These are phyloP conservation scores for Hartigia nigra DNA, from an alignment of 2,888 invertebrate species.

Conservation along the genomic window DNA sequence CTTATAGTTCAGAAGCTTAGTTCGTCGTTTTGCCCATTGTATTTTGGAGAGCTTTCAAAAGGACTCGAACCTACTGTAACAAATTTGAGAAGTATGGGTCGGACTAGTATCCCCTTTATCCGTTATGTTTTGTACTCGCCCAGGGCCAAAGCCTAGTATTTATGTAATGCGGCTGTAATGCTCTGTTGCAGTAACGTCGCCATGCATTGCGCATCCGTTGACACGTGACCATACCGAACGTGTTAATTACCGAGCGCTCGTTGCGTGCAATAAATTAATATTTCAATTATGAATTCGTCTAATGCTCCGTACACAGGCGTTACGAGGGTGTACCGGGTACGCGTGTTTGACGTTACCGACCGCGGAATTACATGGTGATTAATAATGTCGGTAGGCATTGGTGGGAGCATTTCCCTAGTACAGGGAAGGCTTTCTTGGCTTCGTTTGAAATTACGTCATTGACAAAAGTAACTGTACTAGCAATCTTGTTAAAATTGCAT, in stretches of 20 bases:
- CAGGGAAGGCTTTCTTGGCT: no score
- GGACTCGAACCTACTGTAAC: no score
- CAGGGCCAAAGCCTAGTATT: conserved; percentile 55
- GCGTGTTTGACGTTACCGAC: not conserved
- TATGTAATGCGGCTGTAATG: conserved; percentile 53
- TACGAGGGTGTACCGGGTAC: not conserved
- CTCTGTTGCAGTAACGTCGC: conserved; percentile 48
- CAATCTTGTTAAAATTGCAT: not conserved
- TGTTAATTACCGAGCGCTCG: conserved; percentile 58
- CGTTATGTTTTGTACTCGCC: conserved; percentile 51
- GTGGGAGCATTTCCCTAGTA: no score
- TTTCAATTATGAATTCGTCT: conserved; percentile 59
- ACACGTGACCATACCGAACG: conserved; percentile 50
- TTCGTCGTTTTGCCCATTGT: not conserved
- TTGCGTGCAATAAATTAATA: conserved; percentile 61
- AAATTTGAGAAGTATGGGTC: no score
- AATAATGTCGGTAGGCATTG: not conserved
- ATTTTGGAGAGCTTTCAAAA: not conserved
- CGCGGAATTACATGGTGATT: not conserved
- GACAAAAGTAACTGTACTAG: not conserved
- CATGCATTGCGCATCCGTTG: conserved; percentile 56
- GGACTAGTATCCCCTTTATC: conserved; percentile 47
- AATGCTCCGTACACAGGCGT: not conserved
- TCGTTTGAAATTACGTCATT: not conserved
- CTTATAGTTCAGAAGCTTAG: not conserved